These are phyloP conservation scores for Drosophila cardini DNA, from an alignment of 1,140 invertebrate species.

Conservation along the genomic window DNA sequence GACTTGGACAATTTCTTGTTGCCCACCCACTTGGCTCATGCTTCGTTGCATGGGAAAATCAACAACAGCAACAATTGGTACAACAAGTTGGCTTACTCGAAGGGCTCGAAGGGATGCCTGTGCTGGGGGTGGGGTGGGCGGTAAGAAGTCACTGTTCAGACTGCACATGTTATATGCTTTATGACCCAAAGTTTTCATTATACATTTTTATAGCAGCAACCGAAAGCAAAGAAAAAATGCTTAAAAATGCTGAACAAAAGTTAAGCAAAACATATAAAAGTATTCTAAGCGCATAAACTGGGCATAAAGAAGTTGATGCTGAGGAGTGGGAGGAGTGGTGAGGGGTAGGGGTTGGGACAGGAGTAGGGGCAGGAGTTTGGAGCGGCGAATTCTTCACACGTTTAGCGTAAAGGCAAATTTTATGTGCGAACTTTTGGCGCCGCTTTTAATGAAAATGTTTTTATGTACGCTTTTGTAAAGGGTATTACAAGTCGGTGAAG, in stretches of 20 bases:
- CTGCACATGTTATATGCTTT: constrained; percentile 41
- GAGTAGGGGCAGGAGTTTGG: neutral
- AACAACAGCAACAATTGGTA: constrained; percentile 11
- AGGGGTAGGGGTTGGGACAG: neutral
- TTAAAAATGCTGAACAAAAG: constrained; percentile 17
- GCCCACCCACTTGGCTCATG: constrained; percentile 48
- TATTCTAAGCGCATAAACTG: constrained; percentile 53
- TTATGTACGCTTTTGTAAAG: neutral
- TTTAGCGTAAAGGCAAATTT: constrained; percentile 59
- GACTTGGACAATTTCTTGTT: constrained; percentile 16
- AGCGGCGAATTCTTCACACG: constrained; percentile 56
- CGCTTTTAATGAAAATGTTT: constrained; percentile 50
- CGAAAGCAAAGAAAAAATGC: constrained; percentile 19
- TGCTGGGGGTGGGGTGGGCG: neutral
- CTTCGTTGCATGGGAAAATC: constrained; percentile 59
- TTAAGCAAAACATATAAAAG: constrained; percentile 45
- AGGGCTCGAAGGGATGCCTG: constrained; percentile 1
- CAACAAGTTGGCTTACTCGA: constrained; percentile 32
- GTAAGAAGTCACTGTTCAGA: neutral
- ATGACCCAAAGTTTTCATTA: constrained; percentile 56
- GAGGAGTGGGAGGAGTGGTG: no score
- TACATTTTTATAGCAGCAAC: constrained; percentile 46
- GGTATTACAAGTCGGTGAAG: neutral
- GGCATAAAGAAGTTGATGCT: constrained; percentile 26
- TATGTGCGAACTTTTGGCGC: constrained; percentile 52